Evolutionary conservation across 2,888 invertebrate species (phyloP), one percentile per base, ranked within the genome.

Genomic region (Eilema caniola): DNA sequence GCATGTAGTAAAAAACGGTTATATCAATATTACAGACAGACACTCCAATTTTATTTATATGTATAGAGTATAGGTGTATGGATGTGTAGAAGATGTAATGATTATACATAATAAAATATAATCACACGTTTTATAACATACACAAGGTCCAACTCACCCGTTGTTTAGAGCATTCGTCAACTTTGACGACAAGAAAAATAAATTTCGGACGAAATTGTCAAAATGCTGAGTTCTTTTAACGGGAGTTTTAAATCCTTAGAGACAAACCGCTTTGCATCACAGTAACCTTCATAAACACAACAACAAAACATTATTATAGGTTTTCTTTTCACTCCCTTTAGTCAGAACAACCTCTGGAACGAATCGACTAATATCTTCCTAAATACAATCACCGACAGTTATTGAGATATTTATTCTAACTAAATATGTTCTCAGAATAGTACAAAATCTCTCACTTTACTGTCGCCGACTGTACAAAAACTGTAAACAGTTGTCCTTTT

Each of bases 191-290:
- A n/a, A 12, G 33, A 37, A 37, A 37, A 12, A 0, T 12, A 61
- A 28, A 10, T 60, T 3, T 31, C 5, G 16, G 20, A 20, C 53
- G 2, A 1, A 33, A 61, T 23, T 4, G 12, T 20, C 33, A 33
- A 25, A 20, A 8, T 24, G 23, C 24, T 0, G 14, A 37, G n/a
- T 37, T 37, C 23, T 37, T 23, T 4, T 62, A 37, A 24, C 20
- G 37, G 62, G 16, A 62, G 41, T 62, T 20, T 62, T n/a, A 62
- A 41, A 62, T 62, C 24, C 41, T 41, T 20, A 37, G 20, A n/a
- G 62, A 37, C 41, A 5, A 0, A 62, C 24, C 37, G 62, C 24
- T 41, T 37, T 24, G 24, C 62, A 62, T 24, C 41, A 62, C 24
- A 24, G 41, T 24, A 8, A 25, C 24, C 62, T 53, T 24, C 3